Base-by-base conservation (phyloP, 2,797 vertebrate species). In the Thaleichthys pacificus region DNA sequence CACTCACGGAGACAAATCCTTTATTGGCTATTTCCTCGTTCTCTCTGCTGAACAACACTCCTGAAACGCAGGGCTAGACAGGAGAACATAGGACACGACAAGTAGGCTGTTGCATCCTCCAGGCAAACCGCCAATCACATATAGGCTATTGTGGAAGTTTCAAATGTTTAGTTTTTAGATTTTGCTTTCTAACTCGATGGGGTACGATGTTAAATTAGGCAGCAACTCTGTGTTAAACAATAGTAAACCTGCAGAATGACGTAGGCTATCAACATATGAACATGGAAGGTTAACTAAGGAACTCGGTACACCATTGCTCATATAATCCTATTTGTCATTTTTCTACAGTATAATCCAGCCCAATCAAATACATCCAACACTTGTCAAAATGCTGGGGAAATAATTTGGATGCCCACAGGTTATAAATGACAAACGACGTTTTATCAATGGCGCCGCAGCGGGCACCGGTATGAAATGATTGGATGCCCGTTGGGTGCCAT, bases 391-490 rank as follows among this genome's bases (percentile, higher is more conserved):
- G 64, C 72, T 42, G 78, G 73, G n/a, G 72, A 70, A 73, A 82
- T 86, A 74, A 82, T 83, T 79, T 87, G 81, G 56, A 58, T 42
- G 56, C 19, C 82, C 71, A 74, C 81, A 57, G 77, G 71, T 82
- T 79, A 78, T 79, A 86, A 87, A 90, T 87, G 87, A 89, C 81
- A 87, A 86, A 88, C 75, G 85, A 89, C 88, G 72, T 89, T 88
- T 90, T 87, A 90, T 89, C 88, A 90, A 88, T 89, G 88, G 76
- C 77, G 79, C 69, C 88, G 17, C 89, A 91, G 89, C 83, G 62
- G 85, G 85, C 74, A 84, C 83, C 85, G 69, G 79, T 89, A 89
- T 89, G 87, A 86, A 89, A 90, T 91, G 80, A 90, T 88, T 84
- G 84, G 84, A 80, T 84, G 84, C 80, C 88, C 85, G 86, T 79